phyloP scores from a whole-genome alignment of 1,140 invertebrate species.

The Bradynema listronoti region DNA sequence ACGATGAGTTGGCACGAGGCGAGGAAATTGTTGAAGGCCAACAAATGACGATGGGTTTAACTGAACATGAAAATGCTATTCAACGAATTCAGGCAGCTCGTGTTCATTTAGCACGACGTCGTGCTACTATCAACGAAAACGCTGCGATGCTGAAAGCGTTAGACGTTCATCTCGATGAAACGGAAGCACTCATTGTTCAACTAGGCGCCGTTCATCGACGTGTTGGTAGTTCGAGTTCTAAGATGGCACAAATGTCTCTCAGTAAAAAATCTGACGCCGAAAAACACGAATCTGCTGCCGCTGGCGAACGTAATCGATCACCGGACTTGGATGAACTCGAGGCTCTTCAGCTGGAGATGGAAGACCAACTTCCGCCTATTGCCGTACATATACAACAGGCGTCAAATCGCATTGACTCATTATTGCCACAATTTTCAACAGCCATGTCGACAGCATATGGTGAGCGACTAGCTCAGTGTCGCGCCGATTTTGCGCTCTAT shows the following conservation, averaged over 20 bases:
- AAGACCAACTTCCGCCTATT: slow-evolving; percentile 31
- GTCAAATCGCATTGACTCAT: slow-evolving; percentile 27
- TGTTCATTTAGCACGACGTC: too few species aligned
- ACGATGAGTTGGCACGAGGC: slow-evolving; percentile 18
- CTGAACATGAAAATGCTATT: slow-evolving; percentile 36
- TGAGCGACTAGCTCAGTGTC: slow-evolving; percentile 15
- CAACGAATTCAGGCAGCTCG: slow-evolving; percentile 12
- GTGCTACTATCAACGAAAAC: too few species aligned
- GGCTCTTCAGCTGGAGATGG: slow-evolving; percentile 23
- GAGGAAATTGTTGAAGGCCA: slow-evolving; percentile 30
- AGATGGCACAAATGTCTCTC: too few species aligned
- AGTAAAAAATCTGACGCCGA: neutral
- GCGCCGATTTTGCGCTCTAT: slow-evolving; percentile 26
- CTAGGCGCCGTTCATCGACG: too few species aligned
- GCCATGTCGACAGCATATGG: slow-evolving; percentile 12
- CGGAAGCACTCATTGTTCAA: too few species aligned
- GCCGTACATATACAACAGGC: slow-evolving; percentile 39
- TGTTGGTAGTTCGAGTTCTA: too few species aligned
- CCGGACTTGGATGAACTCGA: slow-evolving; percentile 43
- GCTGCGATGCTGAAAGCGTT: too few species aligned
- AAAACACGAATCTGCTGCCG: neutral
- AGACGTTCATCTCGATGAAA: too few species aligned
- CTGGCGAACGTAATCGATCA: slow-evolving; percentile 24
- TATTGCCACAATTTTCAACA: slow-evolving; percentile 24
- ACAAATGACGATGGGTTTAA: slow-evolving; percentile 46